Evolutionary conservation across 2,113 vertebrate genomes (phyloP), one percentile per base, ranked within the genome.

Genomic region (Glaucomys volans): DNA sequence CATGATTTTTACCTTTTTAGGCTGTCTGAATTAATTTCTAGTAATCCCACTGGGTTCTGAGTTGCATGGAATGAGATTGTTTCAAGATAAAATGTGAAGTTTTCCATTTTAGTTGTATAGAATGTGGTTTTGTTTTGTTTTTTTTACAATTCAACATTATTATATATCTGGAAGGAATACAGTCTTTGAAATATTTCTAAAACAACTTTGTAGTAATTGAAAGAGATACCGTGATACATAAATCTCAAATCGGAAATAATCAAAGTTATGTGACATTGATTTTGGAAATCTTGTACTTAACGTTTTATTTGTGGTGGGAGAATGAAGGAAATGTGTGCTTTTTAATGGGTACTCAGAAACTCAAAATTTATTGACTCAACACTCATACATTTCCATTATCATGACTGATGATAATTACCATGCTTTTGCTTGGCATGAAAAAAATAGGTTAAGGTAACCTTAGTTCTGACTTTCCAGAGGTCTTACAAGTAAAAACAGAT

Each of bases 141-240:
- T 44, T 18, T 93, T 92, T 77, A 76, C 18, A 80, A 0, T 75
- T 88, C 72, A 82, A 28, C 40, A 67, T 67, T 87, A 59, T 2
- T 87, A 59, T 2, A 10, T 82, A 71, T 86, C n/a, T 64, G 7
- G 30, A 88, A 94, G 22, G 52, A 91, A 95, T 66, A 59, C 9
- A 67, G 3, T 92, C n/a, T 50, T 87, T 95, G 84, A 75, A 95
- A 94, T 62, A 50, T 91, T 92, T 92, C 52, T 86, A 67, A 94
- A 91, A 54, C 11, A 94, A 22, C 14, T 89, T 67, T 85, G 30
- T 87, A 44, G 20, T 94, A 4, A 87, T 74, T 83, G 17, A 83
- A 91, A 28, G 77, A 88, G 47, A 28, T 92, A 87, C 24, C 57
- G 8, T 93, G 20, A 40, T 64, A 26, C 9, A 26, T 87, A 79